Evolutionary conservation across 2,113 vertebrate genomes (phyloP), one percentile per base, ranked within the genome.

Genomic region (Ovis canadensis): DNA sequence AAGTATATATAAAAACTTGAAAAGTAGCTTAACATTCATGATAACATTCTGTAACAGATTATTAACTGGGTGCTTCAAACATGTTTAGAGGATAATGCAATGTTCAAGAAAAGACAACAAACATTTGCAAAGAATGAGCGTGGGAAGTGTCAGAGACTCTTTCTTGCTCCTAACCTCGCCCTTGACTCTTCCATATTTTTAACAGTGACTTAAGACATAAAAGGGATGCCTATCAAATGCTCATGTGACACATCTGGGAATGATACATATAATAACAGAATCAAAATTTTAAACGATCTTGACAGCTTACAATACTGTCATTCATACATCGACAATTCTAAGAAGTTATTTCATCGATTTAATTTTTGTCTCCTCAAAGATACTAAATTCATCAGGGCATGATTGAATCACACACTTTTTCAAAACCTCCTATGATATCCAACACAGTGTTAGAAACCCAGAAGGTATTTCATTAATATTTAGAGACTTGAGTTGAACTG

Each of bases 221-320:
- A 97, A 94, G 88, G 85, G 90, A 97, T 90, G 94, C 81, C 97
- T 97, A 97, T 97, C 97, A 98, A 92, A 88, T 88, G 84, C 54
- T 96, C 64, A 81, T 94, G 81, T 98, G 97, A 98, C 98, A 98
- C 59, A 95, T 91, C 84, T 78, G 95, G 64, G 88, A 91, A 98
- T 96, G 97, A 98, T 97, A 98, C 98, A 97, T 98, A 97, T 98
- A 98, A 98, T 97, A 98, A 97, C 95, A 97, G 96, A 97, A 98
- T 97, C 94, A 97, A 97, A 94, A 78, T 97, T 97, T 97, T 97
- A 97, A 97, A 96, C 92, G 90, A 98, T 97, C 97, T 88, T 98
- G 98, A 98, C 97, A 98, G 98, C 97, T 98, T 97, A 95, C 15
- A 97, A 96, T 80, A 98, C 91, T 97, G 95, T 96, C 97, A 97